A percentile compares a stretch with the other conserved stretches of the same genome.
phyloP scores from a whole-genome alignment of 2,888 invertebrate species.

The Sepioteuthis lessoniana region DNA sequence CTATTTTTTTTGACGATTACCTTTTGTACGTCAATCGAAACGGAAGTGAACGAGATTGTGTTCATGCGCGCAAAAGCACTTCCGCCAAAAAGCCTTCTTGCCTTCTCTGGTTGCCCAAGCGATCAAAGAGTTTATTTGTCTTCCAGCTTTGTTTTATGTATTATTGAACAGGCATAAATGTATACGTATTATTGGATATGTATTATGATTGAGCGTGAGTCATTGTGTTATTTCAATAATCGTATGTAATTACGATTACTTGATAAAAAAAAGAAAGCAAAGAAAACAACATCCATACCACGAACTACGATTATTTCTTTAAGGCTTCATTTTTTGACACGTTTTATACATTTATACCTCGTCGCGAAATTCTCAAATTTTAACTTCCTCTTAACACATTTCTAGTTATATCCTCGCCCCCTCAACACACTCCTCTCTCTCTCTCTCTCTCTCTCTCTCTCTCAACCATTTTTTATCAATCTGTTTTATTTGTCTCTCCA shows the following conservation, averaged over 20 bases:
- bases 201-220: neutral
- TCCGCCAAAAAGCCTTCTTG: neutral
- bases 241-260: neutral
- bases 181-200: neutral
- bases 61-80: neutral
- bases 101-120: neutral
- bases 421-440: too few species aligned
- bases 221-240: neutral
- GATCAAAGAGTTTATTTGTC: constrained; percentile 20
- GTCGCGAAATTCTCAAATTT: too few species aligned
- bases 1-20: neutral
- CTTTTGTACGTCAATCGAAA: neutral
- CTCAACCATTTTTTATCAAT: too few species aligned
- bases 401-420: too few species aligned
- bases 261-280: too few species aligned
- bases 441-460: too few species aligned
- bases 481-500: too few species aligned
- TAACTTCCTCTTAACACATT: too few species aligned
- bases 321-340: too few species aligned
- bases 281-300: too few species aligned
- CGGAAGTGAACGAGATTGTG: neutral
- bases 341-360: too few species aligned
- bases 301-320: too few species aligned
- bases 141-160: neutral
- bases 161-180: neutral